A percentile compares a stretch with the other conserved stretches of the same genome.
Evolutionary conservation across 92 coral and sea anemone genomes (phyloP).

Genomic region (Heliopora coerulea): DNA sequence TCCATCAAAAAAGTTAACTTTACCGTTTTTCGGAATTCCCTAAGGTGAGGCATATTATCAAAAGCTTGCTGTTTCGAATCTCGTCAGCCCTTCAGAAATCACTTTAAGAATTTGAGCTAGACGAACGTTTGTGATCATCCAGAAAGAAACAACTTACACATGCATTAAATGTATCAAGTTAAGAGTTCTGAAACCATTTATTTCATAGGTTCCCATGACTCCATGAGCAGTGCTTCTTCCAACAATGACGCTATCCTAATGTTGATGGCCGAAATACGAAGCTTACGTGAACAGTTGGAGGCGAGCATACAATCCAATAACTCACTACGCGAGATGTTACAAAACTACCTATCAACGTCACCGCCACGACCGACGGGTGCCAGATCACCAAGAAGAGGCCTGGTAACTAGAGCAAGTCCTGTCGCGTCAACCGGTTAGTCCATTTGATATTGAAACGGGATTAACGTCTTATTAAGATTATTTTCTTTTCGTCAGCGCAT

Average conservation of each 20-base stretch:
- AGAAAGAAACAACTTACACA: neutral
- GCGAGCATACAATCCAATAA: conserved; percentile 90
- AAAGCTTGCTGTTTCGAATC: too few species aligned
- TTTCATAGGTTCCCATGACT: conserved; percentile 67
- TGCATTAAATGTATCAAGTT: neutral
- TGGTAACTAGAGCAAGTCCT: conserved; percentile 32
- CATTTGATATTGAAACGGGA: too few species aligned
- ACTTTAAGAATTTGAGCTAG: neutral
- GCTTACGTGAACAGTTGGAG: conserved; percentile 86
- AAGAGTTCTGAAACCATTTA: neutral
- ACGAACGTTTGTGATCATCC: neutral
- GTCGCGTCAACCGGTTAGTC: conserved; percentile 46
- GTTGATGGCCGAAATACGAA: conserved; percentile 81
- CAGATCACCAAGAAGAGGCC: conserved; percentile 60
- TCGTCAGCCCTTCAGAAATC: too few species aligned
- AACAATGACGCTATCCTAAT: conserved; percentile 66
- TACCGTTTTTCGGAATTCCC: too few species aligned
- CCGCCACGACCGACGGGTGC: conserved; percentile 58
- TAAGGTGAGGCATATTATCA: too few species aligned
- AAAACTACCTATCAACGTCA: conserved; percentile 73
- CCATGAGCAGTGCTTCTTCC: conserved; percentile 50
- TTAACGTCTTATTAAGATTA: too few species aligned
- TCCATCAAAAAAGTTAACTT: too few species aligned
- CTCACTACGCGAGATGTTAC: conserved; percentile 87
- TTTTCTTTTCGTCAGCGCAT: too few species aligned